A percentile compares a stretch with the other conserved stretches of the same genome.
Evolutionary conservation across 2,888 invertebrate genomes (phyloP).

Genomic region (Dynastes tityus): DNA sequence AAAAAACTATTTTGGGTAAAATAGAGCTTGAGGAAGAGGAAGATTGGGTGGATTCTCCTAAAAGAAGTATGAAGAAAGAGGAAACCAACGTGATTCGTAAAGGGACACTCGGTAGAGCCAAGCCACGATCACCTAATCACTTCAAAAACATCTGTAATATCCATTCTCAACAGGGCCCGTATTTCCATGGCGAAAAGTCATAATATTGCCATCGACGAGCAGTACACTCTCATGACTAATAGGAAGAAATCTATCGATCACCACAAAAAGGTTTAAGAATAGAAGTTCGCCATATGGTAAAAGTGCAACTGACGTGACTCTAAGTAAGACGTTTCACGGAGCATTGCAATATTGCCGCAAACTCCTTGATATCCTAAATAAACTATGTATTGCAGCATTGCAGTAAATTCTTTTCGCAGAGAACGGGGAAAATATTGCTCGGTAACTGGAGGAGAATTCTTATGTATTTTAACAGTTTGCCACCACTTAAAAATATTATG

Average conservation of each 20-base stretch:
- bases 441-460: too few relatives aligned
- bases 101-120: neutral
- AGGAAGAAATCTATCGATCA: constrained; percentile 20
- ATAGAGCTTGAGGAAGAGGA: neutral
- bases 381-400: too few relatives aligned
- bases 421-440: too few relatives aligned
- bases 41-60: constrained; percentile 9
- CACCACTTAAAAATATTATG: too few relatives aligned
- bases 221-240: constrained; percentile 4
- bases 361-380: too few relatives aligned
- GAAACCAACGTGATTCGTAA: constrained; percentile 6
- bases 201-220: neutral
- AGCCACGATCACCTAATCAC: constrained; percentile 10
- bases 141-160: constrained; percentile 35
- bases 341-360: too few relatives aligned
- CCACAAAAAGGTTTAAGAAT: constrained; percentile 14
- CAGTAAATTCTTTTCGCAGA: too few relatives aligned
- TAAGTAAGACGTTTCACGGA: too few relatives aligned
- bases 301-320: neutral
- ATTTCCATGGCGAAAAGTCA: constrained; percentile 29
- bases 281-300: constrained; percentile 15
- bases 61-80: too few relatives aligned
- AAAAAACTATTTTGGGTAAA: constrained; percentile 21
- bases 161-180: constrained; percentile 23
- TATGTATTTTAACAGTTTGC: too few relatives aligned